These are phyloP conservation scores for Scyliorhinus canicula DNA, from an alignment of 2,797 vertebrate species.

Conservation along the genomic window DNA sequence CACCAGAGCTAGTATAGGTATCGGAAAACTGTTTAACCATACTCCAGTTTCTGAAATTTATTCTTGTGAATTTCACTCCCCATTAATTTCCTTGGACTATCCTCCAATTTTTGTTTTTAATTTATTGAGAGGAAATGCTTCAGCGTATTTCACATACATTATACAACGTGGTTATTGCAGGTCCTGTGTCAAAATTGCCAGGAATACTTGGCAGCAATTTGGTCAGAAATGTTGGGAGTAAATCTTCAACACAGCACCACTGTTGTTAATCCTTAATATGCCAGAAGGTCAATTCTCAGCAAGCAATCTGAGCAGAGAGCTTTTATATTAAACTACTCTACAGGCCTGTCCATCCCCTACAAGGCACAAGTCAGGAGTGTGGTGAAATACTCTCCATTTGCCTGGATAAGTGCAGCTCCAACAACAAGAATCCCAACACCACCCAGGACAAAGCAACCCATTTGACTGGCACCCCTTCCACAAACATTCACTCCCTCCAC, in stretches of 20 bases:
- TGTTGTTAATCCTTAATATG: neutral
- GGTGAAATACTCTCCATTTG: no score
- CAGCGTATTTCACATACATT: neutral
- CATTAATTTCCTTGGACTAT: neutral
- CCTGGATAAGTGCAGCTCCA: no score
- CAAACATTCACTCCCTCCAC: no score
- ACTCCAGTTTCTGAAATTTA: neutral
- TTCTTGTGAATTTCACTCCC: neutral
- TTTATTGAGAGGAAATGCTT: neutral
- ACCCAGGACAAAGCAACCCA: no score
- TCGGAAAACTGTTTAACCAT: neutral
- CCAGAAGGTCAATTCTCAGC: neutral
- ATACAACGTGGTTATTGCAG: neutral
- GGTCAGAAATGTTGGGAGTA: neutral
- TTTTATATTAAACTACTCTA: neutral
- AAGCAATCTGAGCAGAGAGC: neutral
- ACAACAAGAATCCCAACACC: no score
- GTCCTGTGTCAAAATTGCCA: neutral
- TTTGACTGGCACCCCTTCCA: no score
- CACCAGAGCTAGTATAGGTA: no score
- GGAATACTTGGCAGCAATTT: no score
- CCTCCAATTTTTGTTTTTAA: neutral
- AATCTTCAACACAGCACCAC: neutral
- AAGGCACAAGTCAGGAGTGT: no score
- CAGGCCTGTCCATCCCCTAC: no score